Evolutionary conservation across 2,888 invertebrate genomes (phyloP).

Genomic region (Erannis defoliaria): DNA sequence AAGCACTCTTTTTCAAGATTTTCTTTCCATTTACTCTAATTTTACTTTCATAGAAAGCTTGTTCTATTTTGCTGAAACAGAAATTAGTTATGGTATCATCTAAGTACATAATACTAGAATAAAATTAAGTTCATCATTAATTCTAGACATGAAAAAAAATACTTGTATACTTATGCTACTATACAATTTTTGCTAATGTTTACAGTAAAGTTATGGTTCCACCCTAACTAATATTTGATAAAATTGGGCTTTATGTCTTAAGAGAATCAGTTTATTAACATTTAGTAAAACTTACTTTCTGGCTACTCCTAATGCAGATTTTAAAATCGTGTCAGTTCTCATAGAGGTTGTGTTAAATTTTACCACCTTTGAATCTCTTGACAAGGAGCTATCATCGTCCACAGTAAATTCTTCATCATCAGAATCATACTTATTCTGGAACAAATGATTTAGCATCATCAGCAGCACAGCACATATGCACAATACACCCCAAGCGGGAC

Average conservation of each 20-base stretch:
- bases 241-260: no score
- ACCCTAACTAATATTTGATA: no score
- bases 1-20: slow-evolving; percentile 90
- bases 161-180: no score
- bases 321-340: slow-evolving; percentile 90
- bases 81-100: no score
- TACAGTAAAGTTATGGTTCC: no score
- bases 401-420: slow-evolving; percentile 82
- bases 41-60: slow-evolving; percentile 92
- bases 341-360: slow-evolving; percentile 88
- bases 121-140: no score
- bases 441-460: slow-evolving; percentile 37
- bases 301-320: slow-evolving; percentile 89
- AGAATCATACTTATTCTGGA: slow-evolving; percentile 80
- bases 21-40: slow-evolving; percentile 93
- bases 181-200: no score
- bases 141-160: no score
- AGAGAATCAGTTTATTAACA: no score
- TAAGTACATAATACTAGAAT: no score
- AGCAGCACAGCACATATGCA: no score
- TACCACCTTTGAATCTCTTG: slow-evolving; percentile 89
- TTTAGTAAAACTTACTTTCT: slow-evolving; percentile 90
- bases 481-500: no score
- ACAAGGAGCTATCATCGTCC: slow-evolving; percentile 78
- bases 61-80: slow-evolving; percentile 91